Percentiles rank a stretch among this genome's conserved stretches.
These are phyloP conservation scores for Oncorhynchus gorbuscha DNA, from an alignment of 2,113 vertebrate species.

Conservation along the genomic window DNA sequence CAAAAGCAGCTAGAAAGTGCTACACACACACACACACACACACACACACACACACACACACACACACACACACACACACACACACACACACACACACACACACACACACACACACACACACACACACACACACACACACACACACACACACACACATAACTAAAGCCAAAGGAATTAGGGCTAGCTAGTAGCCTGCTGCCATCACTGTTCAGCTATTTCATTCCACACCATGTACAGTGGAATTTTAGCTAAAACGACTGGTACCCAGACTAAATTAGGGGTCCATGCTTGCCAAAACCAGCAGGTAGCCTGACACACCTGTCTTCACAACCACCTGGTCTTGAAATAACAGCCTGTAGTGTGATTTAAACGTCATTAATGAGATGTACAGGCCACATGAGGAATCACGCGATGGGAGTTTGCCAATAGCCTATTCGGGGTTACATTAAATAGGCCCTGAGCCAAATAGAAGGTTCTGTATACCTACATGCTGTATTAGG, in stretches of 20 bases:
- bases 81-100: neutral
- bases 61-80: neutral
- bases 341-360: neutral
- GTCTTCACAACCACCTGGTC: neutral
- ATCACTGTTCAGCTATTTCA: no score
- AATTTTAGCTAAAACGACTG: no score
- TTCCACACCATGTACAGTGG: no score
- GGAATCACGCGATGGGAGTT: no score
- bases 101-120: neutral
- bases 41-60: neutral
- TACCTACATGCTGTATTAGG: no score
- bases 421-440: no score
- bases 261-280: no score
- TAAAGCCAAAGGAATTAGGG: neutral
- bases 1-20: neutral
- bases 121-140: neutral
- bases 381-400: no score
- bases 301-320: neutral
- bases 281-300: no score
- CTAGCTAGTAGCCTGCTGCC: neutral
- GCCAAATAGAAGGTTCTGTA: no score
- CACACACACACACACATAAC: neutral
- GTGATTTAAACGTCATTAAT: neutral
- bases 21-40: neutral
- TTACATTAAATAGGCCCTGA: no score